These are phyloP conservation scores for Alentia gelatinosa DNA, from an alignment of 2,888 invertebrate species.

Conservation along the genomic window DNA sequence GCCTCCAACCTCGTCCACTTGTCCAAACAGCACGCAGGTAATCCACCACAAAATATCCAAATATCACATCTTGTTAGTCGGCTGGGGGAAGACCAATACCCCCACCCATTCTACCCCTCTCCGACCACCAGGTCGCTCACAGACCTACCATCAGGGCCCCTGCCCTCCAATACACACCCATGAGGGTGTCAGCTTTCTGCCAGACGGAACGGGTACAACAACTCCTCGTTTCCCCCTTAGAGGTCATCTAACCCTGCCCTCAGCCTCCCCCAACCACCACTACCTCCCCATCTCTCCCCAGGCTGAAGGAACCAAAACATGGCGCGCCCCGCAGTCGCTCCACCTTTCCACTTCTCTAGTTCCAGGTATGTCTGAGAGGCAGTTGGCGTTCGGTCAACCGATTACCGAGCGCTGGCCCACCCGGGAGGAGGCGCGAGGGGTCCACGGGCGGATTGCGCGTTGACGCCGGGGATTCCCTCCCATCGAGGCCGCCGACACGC, in stretches of 20 bases:
- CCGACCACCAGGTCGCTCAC: not conserved
- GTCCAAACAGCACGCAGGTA: slow-evolving; percentile 4
- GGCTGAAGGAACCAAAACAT: too few species aligned
- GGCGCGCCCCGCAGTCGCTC: too few species aligned
- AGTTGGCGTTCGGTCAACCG: not conserved
- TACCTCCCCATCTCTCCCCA: too few species aligned
- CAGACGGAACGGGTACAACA: too few species aligned
- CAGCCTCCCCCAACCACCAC: too few species aligned
- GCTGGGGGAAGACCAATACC: not conserved
- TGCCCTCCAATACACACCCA: too few species aligned
- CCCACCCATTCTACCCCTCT: not conserved
- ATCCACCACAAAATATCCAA: slow-evolving; percentile 41
- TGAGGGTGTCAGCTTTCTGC: too few species aligned
- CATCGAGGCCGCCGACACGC: not conserved
- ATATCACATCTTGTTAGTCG: slow-evolving; percentile 15
- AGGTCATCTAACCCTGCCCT: too few species aligned
- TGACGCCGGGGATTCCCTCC: too few species aligned
- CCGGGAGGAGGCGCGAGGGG: not conserved
- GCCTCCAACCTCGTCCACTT: not conserved
- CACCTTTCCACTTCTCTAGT: not conserved
- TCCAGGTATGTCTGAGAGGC: not conserved
- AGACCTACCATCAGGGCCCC: too few species aligned
- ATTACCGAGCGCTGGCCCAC: not conserved
- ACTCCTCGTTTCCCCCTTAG: too few species aligned
- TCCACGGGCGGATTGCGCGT: too few species aligned